These are phyloP conservation scores for Lepidostoma basale DNA, from an alignment of 1,140 invertebrate genomes.

Conservation along the genomic window DNA sequence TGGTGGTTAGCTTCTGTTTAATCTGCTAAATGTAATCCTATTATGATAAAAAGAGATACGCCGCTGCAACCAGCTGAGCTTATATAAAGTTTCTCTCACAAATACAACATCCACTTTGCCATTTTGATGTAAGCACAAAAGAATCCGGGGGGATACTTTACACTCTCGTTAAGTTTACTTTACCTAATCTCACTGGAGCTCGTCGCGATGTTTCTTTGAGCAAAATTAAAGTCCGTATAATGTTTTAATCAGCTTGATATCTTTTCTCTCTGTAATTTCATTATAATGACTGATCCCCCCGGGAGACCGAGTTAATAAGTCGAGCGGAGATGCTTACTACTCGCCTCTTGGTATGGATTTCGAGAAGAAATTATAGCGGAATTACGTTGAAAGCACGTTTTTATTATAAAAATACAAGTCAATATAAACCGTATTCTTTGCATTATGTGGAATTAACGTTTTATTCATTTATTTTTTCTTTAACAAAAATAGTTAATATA, in stretches of 20 bases:
- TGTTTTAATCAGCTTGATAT: conserved; percentile 25
- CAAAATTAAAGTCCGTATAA: conserved; percentile 11
- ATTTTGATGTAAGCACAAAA: neutral
- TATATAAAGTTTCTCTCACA: neutral
- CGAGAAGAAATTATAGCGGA: neutral
- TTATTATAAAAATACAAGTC: neutral
- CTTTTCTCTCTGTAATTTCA: conserved; percentile 20
- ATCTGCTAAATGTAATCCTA: too few relatives aligned
- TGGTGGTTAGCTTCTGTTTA: too few relatives aligned
- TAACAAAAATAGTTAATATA: too few relatives aligned
- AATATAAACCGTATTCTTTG: too few relatives aligned
- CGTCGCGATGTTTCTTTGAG: neutral
- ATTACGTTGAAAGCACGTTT: conserved; percentile 1
- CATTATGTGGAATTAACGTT: too few relatives aligned
- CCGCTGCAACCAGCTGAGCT: too few relatives aligned
- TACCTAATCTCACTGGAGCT: neutral
- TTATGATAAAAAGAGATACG: too few relatives aligned
- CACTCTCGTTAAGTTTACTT: neutral
- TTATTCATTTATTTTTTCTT: too few relatives aligned
- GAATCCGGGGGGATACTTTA: neutral
- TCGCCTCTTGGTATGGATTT: too few relatives aligned
- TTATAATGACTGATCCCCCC: conserved; percentile 15
- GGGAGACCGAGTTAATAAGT: conserved; percentile 16
- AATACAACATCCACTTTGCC: neutral
- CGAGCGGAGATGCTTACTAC: too few relatives aligned